Base-by-base conservation (phyloP, 2,797 vertebrate genomes). In the Chelmon rostratus region DNA sequence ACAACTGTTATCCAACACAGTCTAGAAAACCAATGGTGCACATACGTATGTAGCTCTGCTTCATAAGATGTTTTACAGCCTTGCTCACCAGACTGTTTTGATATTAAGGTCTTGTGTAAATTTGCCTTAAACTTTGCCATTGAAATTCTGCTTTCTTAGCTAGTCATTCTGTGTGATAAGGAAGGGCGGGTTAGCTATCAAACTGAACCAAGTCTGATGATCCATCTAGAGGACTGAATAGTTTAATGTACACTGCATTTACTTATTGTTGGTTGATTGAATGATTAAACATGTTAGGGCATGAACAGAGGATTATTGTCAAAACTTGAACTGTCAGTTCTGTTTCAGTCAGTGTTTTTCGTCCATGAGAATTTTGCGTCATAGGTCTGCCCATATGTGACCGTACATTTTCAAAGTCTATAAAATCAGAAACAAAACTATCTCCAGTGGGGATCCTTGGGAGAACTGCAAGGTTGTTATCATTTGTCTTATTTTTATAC, bases 401-500 rank as follows among this genome's bases (percentile, higher is more conserved):
- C 78, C 83, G 49, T 47, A 56, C 73, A 75, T 83, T 86, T 79
- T 63, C 23, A 15, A 68, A 57, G 73, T 76, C 66, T 56, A 77
- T 75, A 79, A 74, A 86, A 79, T 65, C 47, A 52, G 31, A 72
- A 66, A 83, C 62, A 78, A 82, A 83, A 64, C 25, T 53, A 58
- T 74, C 44, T 71, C 61, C 61, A 56, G 33, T 49, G 37, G 52
- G 68, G 57, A 84, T 86, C 58, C 61, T 58, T 23, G 47, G 63
- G 47, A 54, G 62, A 84, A 85, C 66, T 72, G 79, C 77, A 90
- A 87, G 79, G 71, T 66, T 65, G 54, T 89, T 82, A 81, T 62
- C 70, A 84, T 86, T 81, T 83, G 47, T 88, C 81, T n/a, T 78
- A 81, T 86, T 89, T 89, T 83, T 52, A 72, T 82, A 78, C 58